Conservation (phyloP, 1,140 invertebrate species). For the Daktulosphaira vitifoliae region DNA sequence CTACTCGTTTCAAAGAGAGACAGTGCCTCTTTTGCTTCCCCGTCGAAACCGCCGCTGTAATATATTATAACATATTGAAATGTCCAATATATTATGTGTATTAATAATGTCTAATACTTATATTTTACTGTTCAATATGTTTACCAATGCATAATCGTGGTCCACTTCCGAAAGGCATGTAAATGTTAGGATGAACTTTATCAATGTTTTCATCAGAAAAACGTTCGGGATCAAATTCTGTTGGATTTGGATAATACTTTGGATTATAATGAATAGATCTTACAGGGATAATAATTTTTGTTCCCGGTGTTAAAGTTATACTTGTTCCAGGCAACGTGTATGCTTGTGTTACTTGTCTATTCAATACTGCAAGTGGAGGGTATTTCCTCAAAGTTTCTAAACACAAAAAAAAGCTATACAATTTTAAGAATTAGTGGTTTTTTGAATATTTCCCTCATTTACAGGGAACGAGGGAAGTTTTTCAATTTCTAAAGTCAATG, state of each 20-base stretch:
- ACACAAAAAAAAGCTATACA: constrained; percentile 46
- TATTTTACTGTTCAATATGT: too few relatives aligned
- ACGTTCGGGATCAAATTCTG: constrained; percentile 62
- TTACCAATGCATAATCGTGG: constrained; percentile 47
- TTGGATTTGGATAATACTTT: constrained; percentile 57
- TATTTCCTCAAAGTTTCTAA: constrained; percentile 40
- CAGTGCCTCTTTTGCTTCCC: too few relatives aligned
- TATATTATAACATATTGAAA: too few relatives aligned
- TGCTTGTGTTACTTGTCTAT: constrained; percentile 44
- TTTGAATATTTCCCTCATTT: too few relatives aligned
- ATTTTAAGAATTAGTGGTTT: too few relatives aligned
- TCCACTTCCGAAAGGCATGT: constrained; percentile 51
- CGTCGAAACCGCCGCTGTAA: too few relatives aligned
- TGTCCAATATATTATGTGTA: too few relatives aligned
- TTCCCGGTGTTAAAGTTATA: constrained; percentile 45
- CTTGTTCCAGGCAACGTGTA: constrained; percentile 47
- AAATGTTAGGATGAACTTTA: constrained; percentile 41
- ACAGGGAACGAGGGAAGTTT: too few relatives aligned
- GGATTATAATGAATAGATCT: constrained; percentile 52
- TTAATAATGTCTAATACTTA: too few relatives aligned
- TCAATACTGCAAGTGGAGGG: constrained; percentile 44
- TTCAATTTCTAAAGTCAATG: too few relatives aligned
- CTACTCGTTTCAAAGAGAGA: too few relatives aligned
- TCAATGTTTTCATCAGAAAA: constrained; percentile 49
- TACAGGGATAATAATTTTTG: constrained; percentile 46